A percentile compares a stretch with the other conserved stretches of the same genome.
Evolutionary conservation across 53 echinoderm and acorn worm species (phyloP).

Genomic region (Antedon mediterranea): DNA sequence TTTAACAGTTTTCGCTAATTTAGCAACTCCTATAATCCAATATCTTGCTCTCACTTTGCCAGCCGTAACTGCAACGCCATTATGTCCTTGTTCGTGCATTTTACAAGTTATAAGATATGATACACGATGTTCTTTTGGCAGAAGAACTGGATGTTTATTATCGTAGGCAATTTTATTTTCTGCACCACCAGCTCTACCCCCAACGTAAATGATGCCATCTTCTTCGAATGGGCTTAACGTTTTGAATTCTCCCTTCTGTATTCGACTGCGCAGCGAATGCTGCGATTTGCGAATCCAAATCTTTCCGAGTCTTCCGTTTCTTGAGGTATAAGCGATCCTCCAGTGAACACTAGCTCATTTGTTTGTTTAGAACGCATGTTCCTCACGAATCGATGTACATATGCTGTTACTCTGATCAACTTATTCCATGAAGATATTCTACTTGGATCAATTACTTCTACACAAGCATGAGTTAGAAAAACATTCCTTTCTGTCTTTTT

Average conservation of each 20-base stretch:
- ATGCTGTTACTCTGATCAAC: constrained; percentile 37
- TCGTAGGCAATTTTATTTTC: constrained; percentile 19
- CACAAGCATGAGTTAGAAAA: neutral
- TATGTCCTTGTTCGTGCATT: constrained; percentile 21
- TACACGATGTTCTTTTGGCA: constrained; percentile 18
- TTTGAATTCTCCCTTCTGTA: neutral
- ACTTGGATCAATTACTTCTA: constrained; percentile 23
- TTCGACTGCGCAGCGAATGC: constrained; percentile 6
- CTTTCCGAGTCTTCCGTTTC: constrained; percentile 23
- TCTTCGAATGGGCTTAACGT: constrained; percentile 18
- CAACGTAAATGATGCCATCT: constrained; percentile 7
- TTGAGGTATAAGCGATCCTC: constrained; percentile 5
- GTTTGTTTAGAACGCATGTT: constrained; percentile 12
- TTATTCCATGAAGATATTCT: constrained; percentile 36
- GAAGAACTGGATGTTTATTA: constrained; percentile 26
- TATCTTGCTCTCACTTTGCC: constrained; percentile 33
- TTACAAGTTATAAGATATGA: constrained; percentile 25
- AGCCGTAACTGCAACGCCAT: constrained; percentile 34
- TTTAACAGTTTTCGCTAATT: constrained; percentile 38
- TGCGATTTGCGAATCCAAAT: constrained; percentile 22
- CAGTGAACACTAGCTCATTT: neutral
- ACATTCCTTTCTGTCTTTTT: constrained; percentile 2
- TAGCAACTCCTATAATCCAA: constrained; percentile 42
- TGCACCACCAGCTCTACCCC: neutral
- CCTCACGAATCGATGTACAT: constrained; percentile 21